Base-by-base conservation (phyloP, 2,797 vertebrate genomes). In the Gallinago solitaria region DNA sequence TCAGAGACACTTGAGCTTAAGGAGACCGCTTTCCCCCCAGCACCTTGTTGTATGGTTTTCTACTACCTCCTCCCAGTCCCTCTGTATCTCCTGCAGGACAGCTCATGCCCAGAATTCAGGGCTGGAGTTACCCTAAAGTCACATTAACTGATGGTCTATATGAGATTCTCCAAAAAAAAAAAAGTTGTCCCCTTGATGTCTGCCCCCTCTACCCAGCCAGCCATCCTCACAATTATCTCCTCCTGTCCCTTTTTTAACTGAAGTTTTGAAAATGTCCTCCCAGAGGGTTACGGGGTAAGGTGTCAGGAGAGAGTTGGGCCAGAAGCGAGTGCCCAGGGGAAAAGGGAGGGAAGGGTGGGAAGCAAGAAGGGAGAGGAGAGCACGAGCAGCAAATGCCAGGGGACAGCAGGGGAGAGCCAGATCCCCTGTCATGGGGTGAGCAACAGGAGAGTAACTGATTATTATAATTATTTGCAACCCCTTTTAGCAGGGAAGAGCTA, bases 381-480 rank as follows among this genome's bases (percentile, higher is more conserved):
- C 21, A 65, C 30, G 35, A 78, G 61, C 37, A 83, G 50, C 37
- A 91, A 81, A 93, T 90, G 37, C 93, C 43, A 79, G n/a, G 70
- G 63, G 48, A 95, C 24, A 60, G 71, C 37, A 67, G 61, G 67
- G 43, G 32, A 74, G 8, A 95, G 10, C 14, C 77, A 83, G 70
- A 70, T 79, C 43, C 37, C 57, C 75, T 77, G 68, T 57, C 71
- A 50, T 2, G 54, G 71, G 27, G 53, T 50, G 68, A 94, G 68
- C 88, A 77, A 59, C 70, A 89, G 56, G 64, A 92, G 17, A 80
- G 37, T 32, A 77, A 67, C 83, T 93, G 90, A 85, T 93, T 90
- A 85, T 94, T 82, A 51, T 24, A 92, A 92, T 94, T 92, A 83
- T 78, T 94, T 71, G 23, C 68, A 85, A 68, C 33, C 67, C 50